These are phyloP conservation scores for Linepithema humile DNA, from an alignment of 1,140 invertebrate genomes.

Conservation along the genomic window DNA sequence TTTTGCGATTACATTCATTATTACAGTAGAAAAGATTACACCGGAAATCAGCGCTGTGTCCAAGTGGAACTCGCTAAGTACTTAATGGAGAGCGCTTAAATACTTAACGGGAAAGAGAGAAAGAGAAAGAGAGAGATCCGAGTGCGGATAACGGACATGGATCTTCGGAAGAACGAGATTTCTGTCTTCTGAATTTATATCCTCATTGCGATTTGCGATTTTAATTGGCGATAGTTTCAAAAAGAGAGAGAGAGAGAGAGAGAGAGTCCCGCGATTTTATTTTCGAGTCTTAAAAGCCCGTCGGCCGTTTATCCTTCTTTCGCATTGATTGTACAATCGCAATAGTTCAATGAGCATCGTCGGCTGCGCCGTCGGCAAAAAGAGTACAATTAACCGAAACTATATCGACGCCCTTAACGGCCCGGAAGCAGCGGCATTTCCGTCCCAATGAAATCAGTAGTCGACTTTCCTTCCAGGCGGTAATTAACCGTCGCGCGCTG, in stretches of 20 bases:
- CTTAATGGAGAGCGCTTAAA: constrained; percentile 25
- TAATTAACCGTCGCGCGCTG: constrained; percentile 53
- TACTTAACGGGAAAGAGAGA: background rate
- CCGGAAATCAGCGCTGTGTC: background rate
- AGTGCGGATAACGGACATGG: background rate
- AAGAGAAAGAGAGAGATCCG: background rate
- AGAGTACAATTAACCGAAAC: constrained; percentile 51
- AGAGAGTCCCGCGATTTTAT: constrained; percentile 2
- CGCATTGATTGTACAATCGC: constrained; percentile 29
- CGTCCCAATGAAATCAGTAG: constrained; percentile 11
- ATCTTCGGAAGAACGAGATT: background rate
- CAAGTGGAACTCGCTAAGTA: background rate
- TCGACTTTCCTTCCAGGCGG: constrained; percentile 39
- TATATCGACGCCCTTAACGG: constrained; percentile 34
- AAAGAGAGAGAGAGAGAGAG: no score
- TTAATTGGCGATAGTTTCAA: background rate
- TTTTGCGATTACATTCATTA: background rate
- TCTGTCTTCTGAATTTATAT: background rate
- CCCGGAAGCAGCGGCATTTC: constrained; percentile 4
- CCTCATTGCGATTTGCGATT: background rate
- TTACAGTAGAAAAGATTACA: background rate
- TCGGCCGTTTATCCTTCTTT: constrained; percentile 30
- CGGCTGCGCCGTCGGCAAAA: background rate
- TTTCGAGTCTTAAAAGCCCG: background rate
- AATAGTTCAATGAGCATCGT: constrained; percentile 3